Base-by-base conservation (phyloP, 2,888 invertebrate genomes). In the Tetheella fluctuosa region DNA sequence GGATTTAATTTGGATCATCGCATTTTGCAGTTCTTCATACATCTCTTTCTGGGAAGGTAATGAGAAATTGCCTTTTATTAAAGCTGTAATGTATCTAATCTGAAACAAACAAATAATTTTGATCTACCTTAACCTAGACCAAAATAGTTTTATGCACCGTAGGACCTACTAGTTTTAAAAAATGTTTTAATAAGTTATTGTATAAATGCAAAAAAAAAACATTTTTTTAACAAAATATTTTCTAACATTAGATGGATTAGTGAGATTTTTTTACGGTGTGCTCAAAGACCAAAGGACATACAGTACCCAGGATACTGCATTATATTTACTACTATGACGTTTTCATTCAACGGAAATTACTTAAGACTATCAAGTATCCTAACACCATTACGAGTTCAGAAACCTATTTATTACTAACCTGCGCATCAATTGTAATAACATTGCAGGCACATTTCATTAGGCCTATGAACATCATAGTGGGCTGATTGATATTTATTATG, bases 381-480 rank as follows among this genome's bases (percentile, higher is more conserved):
- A 3, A 37, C 5, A 13, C 1, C 13, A 3, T 15, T 37, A 37
- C 2, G 12, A 5, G 13, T 13, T 15, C 2, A n/a, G 6, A 17
- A 4, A 42, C 3, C 2, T 23, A 53, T 53, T 53, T 2, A 8
- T 25, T 12, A 53, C 53, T 25, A 37, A 55, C 55, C 55, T 55
- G 55, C 20, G 55, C 20, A 55, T 55, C 55, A 20, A 55, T 55
- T 10, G 55, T 15, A 5, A 55, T 55, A 2, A 55, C 23, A 55
- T 55, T 55, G 55, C 55, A 55, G 20, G 55, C 55, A 12, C 34
- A 55, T 12, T 34, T 55, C 6, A 55, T 34, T 4, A 55, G 34
- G 0, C 55, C 55, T 15, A 55, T 20, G 34, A 55, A 55, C 34
- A 55, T 55, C 55, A 55, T 55, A 6, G 55, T 34, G 13, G 55